Percentiles rank a stretch among this genome's conserved stretches.
These are phyloP conservation scores for Xenentodon cancila DNA, from an alignment of 2,797 vertebrate species.

Conservation along the genomic window DNA sequence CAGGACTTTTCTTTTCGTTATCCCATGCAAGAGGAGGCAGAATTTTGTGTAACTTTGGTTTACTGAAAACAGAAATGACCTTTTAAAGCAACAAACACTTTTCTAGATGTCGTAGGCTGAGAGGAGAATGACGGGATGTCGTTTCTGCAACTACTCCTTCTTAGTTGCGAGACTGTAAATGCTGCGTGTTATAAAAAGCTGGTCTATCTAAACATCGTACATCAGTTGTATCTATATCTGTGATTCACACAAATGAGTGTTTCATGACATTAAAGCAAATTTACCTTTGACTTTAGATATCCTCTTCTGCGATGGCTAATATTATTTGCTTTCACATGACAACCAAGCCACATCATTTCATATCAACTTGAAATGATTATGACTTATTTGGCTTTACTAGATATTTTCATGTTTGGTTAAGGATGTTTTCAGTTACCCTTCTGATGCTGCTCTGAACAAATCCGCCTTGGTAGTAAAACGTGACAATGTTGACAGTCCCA, in stretches of 20 bases:
- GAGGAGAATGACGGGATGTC: conserved; percentile 52
- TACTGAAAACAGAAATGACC: conserved; percentile 94
- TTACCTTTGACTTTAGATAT: conserved; percentile 80
- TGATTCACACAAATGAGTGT: conserved; percentile 61
- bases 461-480: conserved; percentile 81
- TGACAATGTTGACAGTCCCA: conserved; percentile 90
- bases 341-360: conserved; percentile 98
- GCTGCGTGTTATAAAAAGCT: conserved; percentile 66
- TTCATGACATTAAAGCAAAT: conserved; percentile 78
- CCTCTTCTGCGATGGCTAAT: conserved; percentile 97
- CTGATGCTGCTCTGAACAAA: conserved; percentile 84
- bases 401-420: conserved; percentile 99
- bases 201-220: conserved; percentile 52
- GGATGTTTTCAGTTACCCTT: conserved; percentile 91
- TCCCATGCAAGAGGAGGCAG: conserved; percentile 99
- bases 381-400: conserved; percentile 99
- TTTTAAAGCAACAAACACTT: conserved; percentile 87
- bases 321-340: conserved; percentile 95
- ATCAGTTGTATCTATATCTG: conserved; percentile 45
- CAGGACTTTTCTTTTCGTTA: conserved; percentile 55
- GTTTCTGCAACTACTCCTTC: conserved; percentile 22
- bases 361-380: conserved; percentile 98
- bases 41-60: conserved; percentile 99
- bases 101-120: conserved; percentile 81
- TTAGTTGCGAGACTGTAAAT: conserved; percentile 23